Percentiles rank a stretch among this genome's conserved stretches.
These are phyloP conservation scores for Cyclopterus lumpus DNA, from an alignment of 2,797 vertebrate species.

Conservation along the genomic window DNA sequence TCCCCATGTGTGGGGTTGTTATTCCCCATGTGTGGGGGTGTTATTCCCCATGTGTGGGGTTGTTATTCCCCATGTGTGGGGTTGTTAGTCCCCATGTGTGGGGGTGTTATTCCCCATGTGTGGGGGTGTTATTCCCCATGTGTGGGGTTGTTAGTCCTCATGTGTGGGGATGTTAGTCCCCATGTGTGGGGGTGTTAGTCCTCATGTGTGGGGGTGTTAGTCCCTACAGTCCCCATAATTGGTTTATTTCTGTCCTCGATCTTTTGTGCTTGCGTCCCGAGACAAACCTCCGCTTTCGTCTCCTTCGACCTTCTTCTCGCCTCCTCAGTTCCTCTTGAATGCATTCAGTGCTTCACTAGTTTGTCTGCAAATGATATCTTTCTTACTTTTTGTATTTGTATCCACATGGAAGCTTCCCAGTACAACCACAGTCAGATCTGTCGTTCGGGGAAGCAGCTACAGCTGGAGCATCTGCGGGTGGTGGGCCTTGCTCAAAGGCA, in stretches of 20 bases:
- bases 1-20: no score
- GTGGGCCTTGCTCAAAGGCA: not conserved
- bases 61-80: no score
- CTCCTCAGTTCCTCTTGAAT: not conserved
- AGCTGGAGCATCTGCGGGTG: not conserved
- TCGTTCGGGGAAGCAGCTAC: not conserved
- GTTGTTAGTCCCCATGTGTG: no score
- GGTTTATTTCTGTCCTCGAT: constrained; percentile 40
- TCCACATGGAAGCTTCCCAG: not conserved
- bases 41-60: no score
- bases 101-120: no score
- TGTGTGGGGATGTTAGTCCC: no score
- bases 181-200: no score
- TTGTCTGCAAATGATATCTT: not conserved
- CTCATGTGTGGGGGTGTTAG: no score
- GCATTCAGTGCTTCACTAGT: not conserved
- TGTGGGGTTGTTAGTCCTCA: no score
- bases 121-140: no score
- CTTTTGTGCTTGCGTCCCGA: not conserved
- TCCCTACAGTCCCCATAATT: no score
- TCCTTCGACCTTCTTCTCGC: not conserved
- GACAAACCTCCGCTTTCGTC: not conserved
- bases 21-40: no score
- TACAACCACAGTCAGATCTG: not conserved
- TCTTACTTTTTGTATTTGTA: not conserved